phyloP scores from a whole-genome alignment of 2,888 invertebrate species.

The Eupeodes luniger region DNA sequence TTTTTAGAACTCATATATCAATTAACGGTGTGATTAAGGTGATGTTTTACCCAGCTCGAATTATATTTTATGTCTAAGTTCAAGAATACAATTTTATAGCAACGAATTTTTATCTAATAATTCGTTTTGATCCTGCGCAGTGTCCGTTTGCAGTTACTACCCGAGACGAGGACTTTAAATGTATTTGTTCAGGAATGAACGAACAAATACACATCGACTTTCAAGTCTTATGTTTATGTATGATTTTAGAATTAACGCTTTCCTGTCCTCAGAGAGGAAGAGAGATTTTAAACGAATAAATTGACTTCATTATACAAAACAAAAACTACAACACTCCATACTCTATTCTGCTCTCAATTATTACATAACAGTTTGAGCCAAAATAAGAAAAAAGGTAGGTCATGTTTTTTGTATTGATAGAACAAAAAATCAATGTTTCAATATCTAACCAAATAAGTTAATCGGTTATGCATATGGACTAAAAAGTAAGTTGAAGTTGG shows the following conservation, averaged over 20 bases:
- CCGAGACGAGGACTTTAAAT: constrained; percentile 44
- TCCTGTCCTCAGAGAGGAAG: not conserved
- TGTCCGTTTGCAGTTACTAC: constrained; percentile 52
- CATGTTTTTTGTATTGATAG: not conserved
- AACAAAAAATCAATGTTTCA: too few species aligned
- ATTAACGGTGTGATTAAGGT: constrained; percentile 28
- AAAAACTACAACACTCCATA: not conserved
- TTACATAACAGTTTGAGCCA: constrained; percentile 16
- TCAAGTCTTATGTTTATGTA: constrained; percentile 41
- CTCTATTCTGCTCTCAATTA: not conserved
- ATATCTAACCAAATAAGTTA: too few species aligned
- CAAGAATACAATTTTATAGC: not conserved
- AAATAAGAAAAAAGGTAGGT: not conserved
- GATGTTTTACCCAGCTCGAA: constrained; percentile 3
- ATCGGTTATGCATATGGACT: too few species aligned
- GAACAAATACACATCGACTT: constrained; percentile 31
- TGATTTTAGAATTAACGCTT: constrained; percentile 39
- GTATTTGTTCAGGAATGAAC: constrained; percentile 40
- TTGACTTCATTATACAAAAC: not conserved
- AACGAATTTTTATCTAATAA: not conserved
- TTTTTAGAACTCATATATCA: constrained; percentile 22
- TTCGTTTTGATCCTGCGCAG: constrained; percentile 30
- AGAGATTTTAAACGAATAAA: not conserved
- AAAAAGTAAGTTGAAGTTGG: too few species aligned
- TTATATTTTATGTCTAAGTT: not conserved